Base-by-base conservation (phyloP, 2,888 invertebrate species). In the Bombyx huttoni region DNA sequence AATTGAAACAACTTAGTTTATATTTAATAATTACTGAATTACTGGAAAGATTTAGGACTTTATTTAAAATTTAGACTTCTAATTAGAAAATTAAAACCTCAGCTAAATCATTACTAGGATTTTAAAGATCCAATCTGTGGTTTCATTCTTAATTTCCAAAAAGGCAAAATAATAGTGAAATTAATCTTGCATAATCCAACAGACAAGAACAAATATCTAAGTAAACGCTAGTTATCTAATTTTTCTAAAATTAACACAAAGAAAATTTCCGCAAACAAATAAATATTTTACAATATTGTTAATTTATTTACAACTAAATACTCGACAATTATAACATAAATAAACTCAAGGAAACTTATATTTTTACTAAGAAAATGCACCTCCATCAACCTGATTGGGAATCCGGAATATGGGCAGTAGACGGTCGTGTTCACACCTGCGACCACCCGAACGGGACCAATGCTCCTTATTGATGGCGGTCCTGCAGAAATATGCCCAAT, bases 321-420 rank as follows among this genome's bases (percentile, higher is more conserved):
- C 2, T 35, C 12, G 46, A 24, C 14, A 46, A 55, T 49, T 55
- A 58, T 56, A 62, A 55, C 14, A 57, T 62, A 73, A 74, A 61
- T 52, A 61, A 75, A 76, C 61, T 61, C 65, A 78, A 75, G 63
- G 78, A 78, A 85, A 87, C 87, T 86, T 81, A 86, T 85, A 84
- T 78, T 78, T 77, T 84, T 79, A 85, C 86, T 86, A 86, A 81
- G 76, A 84, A 87, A 87, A 87, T 87, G 87, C 87, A 88, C 87
- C 87, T 87, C 87, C 86, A 87, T 86, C 87, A 87, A 89, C 89
- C 88, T 89, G 79, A 96, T 93, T 65, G 96, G 96, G 89, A 94
- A 95, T 70, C 96, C 96, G 53, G 95, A 94, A 81, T 94, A 96
- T 58, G 95, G 95, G 80, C 96, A 96, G 73, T 91, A 91, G 70